Conservation (phyloP, 2,888 invertebrate species). For the Drosophila peninsularis region DNA sequence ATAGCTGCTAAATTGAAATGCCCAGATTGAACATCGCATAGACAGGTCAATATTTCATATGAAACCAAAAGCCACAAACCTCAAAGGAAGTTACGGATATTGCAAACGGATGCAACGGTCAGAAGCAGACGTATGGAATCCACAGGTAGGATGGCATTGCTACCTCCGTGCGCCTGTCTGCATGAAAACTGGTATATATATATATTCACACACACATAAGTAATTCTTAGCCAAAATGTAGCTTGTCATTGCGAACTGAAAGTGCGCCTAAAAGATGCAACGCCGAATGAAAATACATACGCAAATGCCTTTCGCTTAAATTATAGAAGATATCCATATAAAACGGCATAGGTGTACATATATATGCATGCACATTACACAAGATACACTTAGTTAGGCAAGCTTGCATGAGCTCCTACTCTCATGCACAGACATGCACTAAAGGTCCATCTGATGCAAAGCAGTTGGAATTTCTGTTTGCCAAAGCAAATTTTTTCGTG, state of each 20-base stretch:
- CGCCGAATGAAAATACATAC: neutral
- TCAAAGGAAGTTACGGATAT: no score
- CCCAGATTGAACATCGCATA: neutral
- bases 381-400: neutral
- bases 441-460: neutral
- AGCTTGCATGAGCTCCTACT: neutral
- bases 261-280: conserved; percentile 15
- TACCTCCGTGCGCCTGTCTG: neutral
- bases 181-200: no score
- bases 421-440: neutral
- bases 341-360: no score
- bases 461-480: neutral
- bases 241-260: no score
- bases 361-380: neutral
- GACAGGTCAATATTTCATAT: neutral
- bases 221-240: no score
- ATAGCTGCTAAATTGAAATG: no score
- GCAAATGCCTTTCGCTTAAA: neutral
- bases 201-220: no score
- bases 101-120: neutral
- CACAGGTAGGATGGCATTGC: neutral
- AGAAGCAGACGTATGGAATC: neutral
- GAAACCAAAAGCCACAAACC: neutral
- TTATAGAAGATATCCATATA: no score
- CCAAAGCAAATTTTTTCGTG: neutral